Base-by-base conservation (phyloP, 2,797 vertebrate species). In the Eleutherodactylus coqui region DNA sequence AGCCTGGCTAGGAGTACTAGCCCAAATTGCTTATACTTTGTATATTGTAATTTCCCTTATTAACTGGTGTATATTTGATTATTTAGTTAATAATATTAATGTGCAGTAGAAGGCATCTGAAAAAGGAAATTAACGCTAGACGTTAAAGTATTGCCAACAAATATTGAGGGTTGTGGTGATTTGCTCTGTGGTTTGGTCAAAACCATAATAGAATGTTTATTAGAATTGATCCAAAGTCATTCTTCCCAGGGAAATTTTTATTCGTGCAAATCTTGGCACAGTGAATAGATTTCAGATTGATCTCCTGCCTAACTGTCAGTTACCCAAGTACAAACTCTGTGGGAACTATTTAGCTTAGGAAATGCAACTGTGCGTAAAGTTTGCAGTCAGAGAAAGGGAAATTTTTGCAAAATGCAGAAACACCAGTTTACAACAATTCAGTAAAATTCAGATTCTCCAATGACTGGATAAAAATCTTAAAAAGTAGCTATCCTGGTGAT, bases 121-220 rank as follows among this genome's bases (percentile, higher is more conserved):
- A 72, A 72, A n/a, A 10, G 14, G 34, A 27, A 53, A 43, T 4
- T 19, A n/a, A 43, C 55, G 5, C 34, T 78, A n/a, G 13, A 58
- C 16, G 53, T 78, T 38, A 16, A 16, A 43, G 27, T 27, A 69
- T 34, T 24, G 69, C 32, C 47, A 49, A 32, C 27, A 82, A 17
- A 51, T 53, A 51, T 53, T 77, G 45, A 64, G 43, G 85, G 41
- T 34, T 49, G 75, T 82, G 75, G 14, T 83, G 45, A 87, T 73
- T 79, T 87, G 41, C 51, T 84, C 16, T 84, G 82, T 80, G 64
- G 80, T 87, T 87, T 83, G 27, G 51, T 86, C 34, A 55, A 79
- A 51, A 79, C 51, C 43, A 49, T 38, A 79, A 83, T 79, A 83
- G 75, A 64, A 87, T 87, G 86, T 87, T 87, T 87, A 84, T 87